phyloP scores from a whole-genome alignment of 2,113 vertebrate species.

The Forbesichthys agassizii region DNA sequence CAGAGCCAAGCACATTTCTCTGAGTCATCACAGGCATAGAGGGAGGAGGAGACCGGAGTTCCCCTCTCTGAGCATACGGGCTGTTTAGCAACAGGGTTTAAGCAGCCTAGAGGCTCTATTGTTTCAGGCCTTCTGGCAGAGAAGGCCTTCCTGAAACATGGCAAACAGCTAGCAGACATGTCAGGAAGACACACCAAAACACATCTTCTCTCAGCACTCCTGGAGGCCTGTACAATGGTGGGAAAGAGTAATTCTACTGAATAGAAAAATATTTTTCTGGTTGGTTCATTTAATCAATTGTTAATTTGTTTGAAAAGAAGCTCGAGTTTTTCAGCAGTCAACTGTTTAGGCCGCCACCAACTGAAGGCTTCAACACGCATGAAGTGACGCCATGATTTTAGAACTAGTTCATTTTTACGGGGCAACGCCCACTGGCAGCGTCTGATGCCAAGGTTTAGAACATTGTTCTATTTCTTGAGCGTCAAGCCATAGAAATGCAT shows the following conservation, averaged over 20 bases:
- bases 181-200: slow-evolving; percentile 47
- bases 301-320: too few species aligned
- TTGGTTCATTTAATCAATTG: too few species aligned
- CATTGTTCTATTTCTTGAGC: too few species aligned
- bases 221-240: slow-evolving; percentile 51
- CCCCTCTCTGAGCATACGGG: slow-evolving; percentile 53
- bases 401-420: too few species aligned
- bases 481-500: too few species aligned
- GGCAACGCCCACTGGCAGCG: too few species aligned
- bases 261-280: too few species aligned
- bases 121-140: slow-evolving; percentile 65
- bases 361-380: too few species aligned
- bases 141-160: slow-evolving; percentile 63
- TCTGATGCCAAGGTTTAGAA: too few species aligned
- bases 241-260: background rate
- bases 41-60: slow-evolving; percentile 60
- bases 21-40: slow-evolving; percentile 68
- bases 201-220: slow-evolving; percentile 24
- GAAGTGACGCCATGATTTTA: too few species aligned
- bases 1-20: slow-evolving; percentile 74
- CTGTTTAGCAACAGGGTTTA: slow-evolving; percentile 40
- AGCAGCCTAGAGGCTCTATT: slow-evolving; percentile 61
- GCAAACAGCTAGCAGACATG: slow-evolving; percentile 53
- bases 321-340: too few species aligned
- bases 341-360: too few species aligned